phyloP scores from a whole-genome alignment of 2,797 vertebrate genomes.

The Huso huso region DNA sequence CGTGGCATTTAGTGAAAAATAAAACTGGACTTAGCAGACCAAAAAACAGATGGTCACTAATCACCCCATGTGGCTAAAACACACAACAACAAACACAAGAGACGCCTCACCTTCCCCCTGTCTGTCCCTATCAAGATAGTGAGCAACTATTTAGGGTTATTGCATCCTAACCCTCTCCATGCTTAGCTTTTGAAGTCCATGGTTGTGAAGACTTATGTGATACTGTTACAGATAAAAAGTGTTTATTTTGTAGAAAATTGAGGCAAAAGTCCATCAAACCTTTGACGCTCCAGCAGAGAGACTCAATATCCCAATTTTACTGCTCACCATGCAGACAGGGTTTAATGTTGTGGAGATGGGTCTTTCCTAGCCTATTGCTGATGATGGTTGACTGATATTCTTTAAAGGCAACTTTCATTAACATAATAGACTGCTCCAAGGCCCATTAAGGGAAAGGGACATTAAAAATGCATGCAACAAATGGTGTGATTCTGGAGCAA shows the following conservation, averaged over 20 bases:
- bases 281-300: slow-evolving; percentile 23
- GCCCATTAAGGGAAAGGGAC: too few species aligned
- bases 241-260: slow-evolving; percentile 49
- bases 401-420: too few species aligned
- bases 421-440: too few species aligned
- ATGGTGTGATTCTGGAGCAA: too few species aligned
- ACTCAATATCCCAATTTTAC: background rate
- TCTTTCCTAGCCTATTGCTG: too few species aligned
- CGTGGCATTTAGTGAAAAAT: slow-evolving; percentile 29
- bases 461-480: too few species aligned
- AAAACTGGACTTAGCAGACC: slow-evolving; percentile 37
- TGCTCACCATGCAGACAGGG: too few species aligned
- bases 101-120: slow-evolving; percentile 54
- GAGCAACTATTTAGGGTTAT: slow-evolving; percentile 45
- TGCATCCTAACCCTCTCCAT: slow-evolving; percentile 46
- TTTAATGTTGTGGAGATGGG: too few species aligned
- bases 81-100: slow-evolving; percentile 55
- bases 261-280: slow-evolving; percentile 35
- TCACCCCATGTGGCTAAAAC: slow-evolving; percentile 59
- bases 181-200: slow-evolving; percentile 63
- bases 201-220: slow-evolving; percentile 50
- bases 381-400: too few species aligned
- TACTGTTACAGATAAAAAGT: slow-evolving; percentile 48
- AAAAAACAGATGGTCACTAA: slow-evolving; percentile 63
- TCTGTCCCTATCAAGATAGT: slow-evolving; percentile 38